These are phyloP conservation scores for Sinosuthora webbiana DNA, from an alignment of 2,113 vertebrate genomes.

Conservation along the genomic window DNA sequence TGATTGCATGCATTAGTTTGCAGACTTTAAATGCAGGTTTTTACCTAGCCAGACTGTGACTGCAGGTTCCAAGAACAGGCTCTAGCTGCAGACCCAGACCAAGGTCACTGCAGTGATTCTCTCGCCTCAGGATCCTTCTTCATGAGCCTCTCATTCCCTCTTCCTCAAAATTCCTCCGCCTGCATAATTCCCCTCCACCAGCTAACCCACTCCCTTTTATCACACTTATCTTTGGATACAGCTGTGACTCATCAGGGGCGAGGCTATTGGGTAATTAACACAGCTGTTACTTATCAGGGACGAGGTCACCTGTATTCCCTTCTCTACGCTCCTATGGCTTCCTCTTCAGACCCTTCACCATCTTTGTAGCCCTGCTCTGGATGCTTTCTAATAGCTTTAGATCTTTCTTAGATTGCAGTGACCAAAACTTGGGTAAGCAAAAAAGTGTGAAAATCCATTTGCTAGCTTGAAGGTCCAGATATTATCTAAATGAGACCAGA, in stretches of 20 bases:
- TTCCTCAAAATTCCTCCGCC: background rate
- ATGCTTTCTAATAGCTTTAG: background rate
- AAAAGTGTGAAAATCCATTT: background rate
- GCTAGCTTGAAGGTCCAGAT: background rate
- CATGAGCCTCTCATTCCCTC: background rate
- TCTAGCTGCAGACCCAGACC: background rate
- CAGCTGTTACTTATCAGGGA: too few species aligned
- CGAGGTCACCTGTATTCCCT: too few species aligned
- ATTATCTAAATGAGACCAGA: background rate
- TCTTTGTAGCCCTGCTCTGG: background rate
- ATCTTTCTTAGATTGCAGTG: accelerated
- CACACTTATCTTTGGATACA: too few species aligned
- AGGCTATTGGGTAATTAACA: background rate
- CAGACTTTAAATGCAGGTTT: background rate
- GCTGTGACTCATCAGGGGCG: background rate
- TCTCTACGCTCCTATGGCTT: background rate
- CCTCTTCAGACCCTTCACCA: background rate
- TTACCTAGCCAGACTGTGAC: background rate
- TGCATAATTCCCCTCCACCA: too few species aligned
- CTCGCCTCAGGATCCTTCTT: background rate
- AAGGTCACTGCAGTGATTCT: background rate
- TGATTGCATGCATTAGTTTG: background rate
- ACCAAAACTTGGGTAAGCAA: background rate
- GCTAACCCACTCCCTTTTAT: too few species aligned
- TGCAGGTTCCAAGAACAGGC: background rate